A percentile compares a stretch with the other conserved stretches of the same genome.
Evolutionary conservation across 92 coral and sea anemone species (phyloP).

Genomic region (Paragorgia papillata): DNA sequence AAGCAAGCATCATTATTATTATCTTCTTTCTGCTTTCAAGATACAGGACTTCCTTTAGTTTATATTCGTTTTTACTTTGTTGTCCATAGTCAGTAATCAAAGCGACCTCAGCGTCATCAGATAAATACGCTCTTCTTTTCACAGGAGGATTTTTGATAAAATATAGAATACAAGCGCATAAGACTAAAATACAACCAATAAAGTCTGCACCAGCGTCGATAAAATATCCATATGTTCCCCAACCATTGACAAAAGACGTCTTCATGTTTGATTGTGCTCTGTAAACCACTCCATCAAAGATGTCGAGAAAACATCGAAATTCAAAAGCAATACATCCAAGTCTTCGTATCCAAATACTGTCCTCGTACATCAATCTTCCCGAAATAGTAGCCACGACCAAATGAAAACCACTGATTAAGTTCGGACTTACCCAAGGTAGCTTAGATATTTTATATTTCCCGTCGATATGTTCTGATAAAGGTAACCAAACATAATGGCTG

Average conservation of each 20-base stretch:
- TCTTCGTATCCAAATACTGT: slow-evolving; percentile 72
- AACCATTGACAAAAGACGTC: slow-evolving; percentile 71
- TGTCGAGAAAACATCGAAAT: slow-evolving; percentile 76
- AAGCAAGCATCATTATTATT: slow-evolving; percentile 61
- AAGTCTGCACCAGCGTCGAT: slow-evolving; percentile 84
- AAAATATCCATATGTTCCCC: slow-evolving; percentile 87
- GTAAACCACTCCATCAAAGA: slow-evolving; percentile 84
- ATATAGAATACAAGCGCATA: slow-evolving; percentile 69
- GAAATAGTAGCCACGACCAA: slow-evolving; percentile 72
- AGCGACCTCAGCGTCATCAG: slow-evolving; percentile 69
- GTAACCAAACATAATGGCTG: slow-evolving; percentile 80
- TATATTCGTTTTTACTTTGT: slow-evolving; percentile 52
- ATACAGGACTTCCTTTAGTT: slow-evolving; percentile 56
- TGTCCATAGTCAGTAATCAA: slow-evolving; percentile 46
- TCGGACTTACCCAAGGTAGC: slow-evolving; percentile 81
- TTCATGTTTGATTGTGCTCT: slow-evolving; percentile 80
- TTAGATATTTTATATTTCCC: slow-evolving; percentile 68
- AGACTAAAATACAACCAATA: slow-evolving; percentile 74
- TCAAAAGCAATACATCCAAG: slow-evolving; percentile 72
- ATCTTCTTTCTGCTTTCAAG: slow-evolving; percentile 71
- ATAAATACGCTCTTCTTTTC: slow-evolving; percentile 57
- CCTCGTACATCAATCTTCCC: slow-evolving; percentile 72
- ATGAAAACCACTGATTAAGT: slow-evolving; percentile 78
- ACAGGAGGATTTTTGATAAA: slow-evolving; percentile 75
- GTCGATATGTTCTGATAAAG: slow-evolving; percentile 75